phyloP scores from a whole-genome alignment of 2,888 invertebrate genomes.

The Xestia c-nigrum region DNA sequence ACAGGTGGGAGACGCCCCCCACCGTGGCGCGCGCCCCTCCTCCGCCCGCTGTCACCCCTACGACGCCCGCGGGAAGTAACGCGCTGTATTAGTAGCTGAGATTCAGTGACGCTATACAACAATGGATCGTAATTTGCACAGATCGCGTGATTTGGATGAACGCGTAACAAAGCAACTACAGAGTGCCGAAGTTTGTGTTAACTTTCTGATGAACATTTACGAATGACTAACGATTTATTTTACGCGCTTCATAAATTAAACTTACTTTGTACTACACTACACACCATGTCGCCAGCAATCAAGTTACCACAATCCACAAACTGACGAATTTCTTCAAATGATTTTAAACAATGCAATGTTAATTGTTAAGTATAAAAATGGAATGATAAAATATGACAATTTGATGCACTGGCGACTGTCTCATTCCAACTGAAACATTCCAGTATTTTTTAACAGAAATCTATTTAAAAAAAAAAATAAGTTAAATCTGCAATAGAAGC shows the following conservation, averaged over 20 bases:
- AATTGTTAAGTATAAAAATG: too few species aligned
- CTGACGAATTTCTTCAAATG: too few species aligned
- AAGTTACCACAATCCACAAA: too few species aligned
- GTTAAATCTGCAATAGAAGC: not conserved
- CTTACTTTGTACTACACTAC: not conserved
- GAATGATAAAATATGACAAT: too few species aligned
- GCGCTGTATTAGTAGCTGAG: conserved; percentile 39
- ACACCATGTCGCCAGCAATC: too few species aligned
- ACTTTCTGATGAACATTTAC: not conserved
- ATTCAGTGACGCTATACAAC: conserved; percentile 42
- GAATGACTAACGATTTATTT: not conserved
- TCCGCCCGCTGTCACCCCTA: not conserved
- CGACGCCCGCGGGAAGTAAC: conserved; percentile 24
- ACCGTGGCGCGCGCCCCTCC: not conserved
- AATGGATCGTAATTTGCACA: conserved; percentile 51
- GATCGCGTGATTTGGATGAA: conserved; percentile 34
- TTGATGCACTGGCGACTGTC: too few species aligned
- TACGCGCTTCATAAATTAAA: not conserved
- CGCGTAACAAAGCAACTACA: not conserved
- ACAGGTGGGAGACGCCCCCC: conserved; percentile 24
- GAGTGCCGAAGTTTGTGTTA: not conserved
- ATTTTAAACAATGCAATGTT: too few species aligned
- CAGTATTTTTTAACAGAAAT: not conserved
- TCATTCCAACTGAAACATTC: not conserved
- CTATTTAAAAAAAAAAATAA: not conserved